Evolutionary conservation across 1,140 invertebrate species (phyloP), one percentile per base, ranked within the genome.

Genomic region (Cydia splendana): DNA sequence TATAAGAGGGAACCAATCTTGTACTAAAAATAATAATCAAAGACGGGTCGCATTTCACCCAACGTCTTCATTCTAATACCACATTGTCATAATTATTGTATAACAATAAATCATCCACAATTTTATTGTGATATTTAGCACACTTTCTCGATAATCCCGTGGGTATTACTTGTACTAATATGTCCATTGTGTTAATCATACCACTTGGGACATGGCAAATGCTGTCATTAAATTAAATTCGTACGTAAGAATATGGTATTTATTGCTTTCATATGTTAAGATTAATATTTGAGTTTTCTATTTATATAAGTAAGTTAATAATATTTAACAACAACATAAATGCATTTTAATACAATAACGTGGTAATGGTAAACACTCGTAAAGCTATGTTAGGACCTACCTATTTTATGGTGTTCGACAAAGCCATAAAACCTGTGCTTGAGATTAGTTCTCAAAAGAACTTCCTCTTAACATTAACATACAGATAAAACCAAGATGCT

Each of bases 401-500:
- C 45, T 3, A 62, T 62, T 62, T 62, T 62, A 24, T 62, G 18
- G 9, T 2, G 57, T 18, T 20, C n/a, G 2, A 10, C 57, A 10
- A 62, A 62, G 20, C 57, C 20, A 62, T 62, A 62, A 62, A 62
- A 62, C 51, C 15, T 12, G 6, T 62, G 57, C 57, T 24, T 24
- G 20, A 24, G 20, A 62, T 62, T 62, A 62, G 57, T 62, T 62
- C 38, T 20, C 10, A 75, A 48, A 65, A 42, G 62, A 45, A 42
- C 85, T 83, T 62, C 77, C 80, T 80, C 85, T 87, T 85, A 84
- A 83, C 74, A 57, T 74, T 84, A 83, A 82, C 79, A 78, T 81
- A 34, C 48, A 80, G 79, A 85, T 87, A 84, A 83, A 80, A 84
- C 75, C 77, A 77, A 81, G 77, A 79, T 76, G 77, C 78, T 81